Base-by-base conservation (phyloP, 2,888 invertebrate genomes). In the Metellina segmentata region DNA sequence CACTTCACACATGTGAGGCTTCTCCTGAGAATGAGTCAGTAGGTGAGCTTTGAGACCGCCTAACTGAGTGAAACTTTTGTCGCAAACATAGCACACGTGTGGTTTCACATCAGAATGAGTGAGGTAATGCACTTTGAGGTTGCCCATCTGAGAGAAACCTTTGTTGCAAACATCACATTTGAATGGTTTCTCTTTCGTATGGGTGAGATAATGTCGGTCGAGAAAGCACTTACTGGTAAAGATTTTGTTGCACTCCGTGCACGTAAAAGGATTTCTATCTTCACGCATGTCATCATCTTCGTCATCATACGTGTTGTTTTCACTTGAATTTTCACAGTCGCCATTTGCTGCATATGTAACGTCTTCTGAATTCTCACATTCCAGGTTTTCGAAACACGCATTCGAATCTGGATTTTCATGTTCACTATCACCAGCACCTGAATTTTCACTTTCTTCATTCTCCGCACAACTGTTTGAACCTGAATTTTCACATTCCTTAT, bases 21-120 rank as follows among this genome's bases (percentile, higher is more conserved):
- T 85, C 19, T 75, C 34, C n/a, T 74, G 52, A 20, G 16, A 34
- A 53, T 85, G 85, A 7, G 75, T 72, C 1, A 20, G 52, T 16
- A 74, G 61, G 20, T 85, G 85, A 48, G 75, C 85, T n/a, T 85
- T 75, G 34, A 85, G 85, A 52, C 74, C 74, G 6, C 85, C 74
- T 5, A 75, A 51, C 34, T 75, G 74, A 2, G 75, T 34, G 75
- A 85, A 85, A 16, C 61, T 75, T 75, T 75, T 85, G 72, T 5
- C 11, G 48, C 85, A 85, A 34, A 85, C 7, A n/a, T 4, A n/a
- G n/a, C 88, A 88, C 0, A 49, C 69, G 19, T 88, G 74, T 2
- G 81, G 88, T 8, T 61, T 74, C 74, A 81, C 88, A 13, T 74
- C 69, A 11, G 81, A 81, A 20, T 88, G 88, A 7, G 74, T 75